These are phyloP conservation scores for Cyanoliseus patagonus DNA, from an alignment of 2,113 vertebrate genomes.

Conservation along the genomic window DNA sequence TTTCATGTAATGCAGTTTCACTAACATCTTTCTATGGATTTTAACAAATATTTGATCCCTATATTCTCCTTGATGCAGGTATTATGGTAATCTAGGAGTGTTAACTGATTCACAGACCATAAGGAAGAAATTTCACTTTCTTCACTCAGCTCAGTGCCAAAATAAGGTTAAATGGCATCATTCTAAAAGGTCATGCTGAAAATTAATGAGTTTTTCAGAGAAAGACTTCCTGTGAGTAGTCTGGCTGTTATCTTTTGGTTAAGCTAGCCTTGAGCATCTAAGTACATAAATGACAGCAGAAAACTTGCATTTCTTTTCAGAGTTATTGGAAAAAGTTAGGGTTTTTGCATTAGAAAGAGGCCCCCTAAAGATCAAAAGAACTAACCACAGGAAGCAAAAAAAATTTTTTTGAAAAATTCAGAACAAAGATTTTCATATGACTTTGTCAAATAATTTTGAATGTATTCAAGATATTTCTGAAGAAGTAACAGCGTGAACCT, in stretches of 20 bases:
- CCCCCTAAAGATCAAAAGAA: neutral
- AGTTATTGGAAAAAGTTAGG: neutral
- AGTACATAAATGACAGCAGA: neutral
- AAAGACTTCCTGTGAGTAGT: neutral
- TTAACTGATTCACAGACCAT: neutral
- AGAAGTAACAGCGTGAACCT: neutral
- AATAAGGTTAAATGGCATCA: constrained; percentile 3
- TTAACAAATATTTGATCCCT: neutral
- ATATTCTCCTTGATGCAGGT: neutral
- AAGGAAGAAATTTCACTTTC: neutral
- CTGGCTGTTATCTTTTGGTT: neutral
- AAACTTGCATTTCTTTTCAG: neutral
- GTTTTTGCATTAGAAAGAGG: neutral
- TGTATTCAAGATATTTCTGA: neutral
- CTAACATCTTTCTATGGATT: neutral
- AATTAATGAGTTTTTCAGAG: neutral
- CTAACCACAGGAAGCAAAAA: neutral
- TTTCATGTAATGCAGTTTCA: neutral
- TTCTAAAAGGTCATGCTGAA: neutral
- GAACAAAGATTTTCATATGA: neutral
- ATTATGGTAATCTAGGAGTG: neutral
- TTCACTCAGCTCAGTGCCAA: neutral
- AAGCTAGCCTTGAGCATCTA: neutral
- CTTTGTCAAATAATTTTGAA: neutral
- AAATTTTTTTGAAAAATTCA: neutral